These are phyloP conservation scores for Drosophila oshimai DNA, from an alignment of 1,140 invertebrate genomes.

Conservation along the genomic window DNA sequence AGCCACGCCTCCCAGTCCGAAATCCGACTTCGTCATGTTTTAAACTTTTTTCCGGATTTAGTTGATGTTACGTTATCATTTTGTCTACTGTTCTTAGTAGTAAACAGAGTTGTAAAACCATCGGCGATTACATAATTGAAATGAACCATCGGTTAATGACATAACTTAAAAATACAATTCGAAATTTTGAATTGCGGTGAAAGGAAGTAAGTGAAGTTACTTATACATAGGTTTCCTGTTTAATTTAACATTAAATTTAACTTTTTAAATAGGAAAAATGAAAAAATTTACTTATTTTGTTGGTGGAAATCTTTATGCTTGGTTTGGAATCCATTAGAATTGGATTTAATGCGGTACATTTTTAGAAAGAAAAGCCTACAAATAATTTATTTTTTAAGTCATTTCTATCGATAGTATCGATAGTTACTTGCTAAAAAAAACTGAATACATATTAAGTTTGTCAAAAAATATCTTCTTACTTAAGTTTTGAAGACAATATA, in stretches of 20 bases:
- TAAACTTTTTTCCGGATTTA: background rate
- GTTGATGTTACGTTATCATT: background rate
- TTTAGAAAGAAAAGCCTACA: too few species aligned
- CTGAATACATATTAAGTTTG: too few species aligned
- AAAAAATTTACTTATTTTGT: too few species aligned
- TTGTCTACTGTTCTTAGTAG: background rate
- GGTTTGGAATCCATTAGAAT: too few species aligned
- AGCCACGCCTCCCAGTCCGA: conserved; percentile 83
- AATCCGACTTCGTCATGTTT: conserved; percentile 63
- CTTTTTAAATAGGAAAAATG: too few species aligned
- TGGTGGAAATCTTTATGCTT: too few species aligned
- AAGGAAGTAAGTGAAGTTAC: background rate
- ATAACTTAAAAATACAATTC: background rate
- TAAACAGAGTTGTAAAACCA: background rate
- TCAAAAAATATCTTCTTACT: too few species aligned
- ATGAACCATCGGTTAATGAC: background rate
- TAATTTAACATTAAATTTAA: too few species aligned
- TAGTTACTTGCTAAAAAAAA: background rate
- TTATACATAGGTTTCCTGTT: too few species aligned
- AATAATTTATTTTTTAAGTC: too few species aligned
- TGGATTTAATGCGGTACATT: too few species aligned
- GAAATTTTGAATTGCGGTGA: background rate
- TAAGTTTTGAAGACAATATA: too few species aligned
- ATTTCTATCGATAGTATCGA: background rate
- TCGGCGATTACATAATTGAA: background rate